phyloP scores from a whole-genome alignment of 2,797 vertebrate genomes.

The Melanogrammus aeglefinus region DNA sequence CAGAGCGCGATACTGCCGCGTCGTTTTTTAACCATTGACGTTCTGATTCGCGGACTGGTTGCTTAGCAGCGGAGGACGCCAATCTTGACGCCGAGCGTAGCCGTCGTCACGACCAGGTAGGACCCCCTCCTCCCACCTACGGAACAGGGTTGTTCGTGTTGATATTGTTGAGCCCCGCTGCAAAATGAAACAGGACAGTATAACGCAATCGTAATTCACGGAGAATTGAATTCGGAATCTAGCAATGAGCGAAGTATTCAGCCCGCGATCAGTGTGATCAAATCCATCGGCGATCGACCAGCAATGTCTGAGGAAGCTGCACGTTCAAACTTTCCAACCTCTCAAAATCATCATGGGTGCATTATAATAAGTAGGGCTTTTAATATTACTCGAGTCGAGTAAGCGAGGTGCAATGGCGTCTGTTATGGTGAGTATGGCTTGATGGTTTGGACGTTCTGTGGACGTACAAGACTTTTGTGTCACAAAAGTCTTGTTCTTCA shows the following conservation, averaged over 20 bases:
- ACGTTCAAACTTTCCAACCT: background rate
- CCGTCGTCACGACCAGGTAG: too few relatives aligned
- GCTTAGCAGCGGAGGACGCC: slow-evolving; percentile 63
- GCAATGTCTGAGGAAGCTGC: slow-evolving; percentile 51
- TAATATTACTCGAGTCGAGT: background rate
- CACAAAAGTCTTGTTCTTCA: background rate
- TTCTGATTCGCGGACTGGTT: slow-evolving; percentile 45
- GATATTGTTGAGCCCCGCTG: background rate
- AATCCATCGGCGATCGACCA: slow-evolving; percentile 44
- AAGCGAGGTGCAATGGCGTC: slow-evolving; percentile 15
- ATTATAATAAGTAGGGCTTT: background rate
- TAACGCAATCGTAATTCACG: too few relatives aligned
- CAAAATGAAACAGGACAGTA: too few relatives aligned
- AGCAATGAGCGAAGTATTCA: too few relatives aligned
- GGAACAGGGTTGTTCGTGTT: too few relatives aligned
- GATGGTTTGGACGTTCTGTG: too few relatives aligned
- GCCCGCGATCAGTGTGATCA: too few relatives aligned
- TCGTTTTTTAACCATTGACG: background rate
- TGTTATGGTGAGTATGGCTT: slow-evolving; percentile 62
- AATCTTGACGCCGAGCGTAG: background rate
- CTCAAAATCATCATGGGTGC: background rate
- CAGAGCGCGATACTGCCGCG: slow-evolving; percentile 18
- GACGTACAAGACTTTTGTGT: too few relatives aligned
- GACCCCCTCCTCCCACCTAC: too few relatives aligned
- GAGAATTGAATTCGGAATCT: too few relatives aligned